Evolutionary conservation across 1,140 invertebrate species (phyloP).

Genomic region (Zeugodacus cucurbitae): DNA sequence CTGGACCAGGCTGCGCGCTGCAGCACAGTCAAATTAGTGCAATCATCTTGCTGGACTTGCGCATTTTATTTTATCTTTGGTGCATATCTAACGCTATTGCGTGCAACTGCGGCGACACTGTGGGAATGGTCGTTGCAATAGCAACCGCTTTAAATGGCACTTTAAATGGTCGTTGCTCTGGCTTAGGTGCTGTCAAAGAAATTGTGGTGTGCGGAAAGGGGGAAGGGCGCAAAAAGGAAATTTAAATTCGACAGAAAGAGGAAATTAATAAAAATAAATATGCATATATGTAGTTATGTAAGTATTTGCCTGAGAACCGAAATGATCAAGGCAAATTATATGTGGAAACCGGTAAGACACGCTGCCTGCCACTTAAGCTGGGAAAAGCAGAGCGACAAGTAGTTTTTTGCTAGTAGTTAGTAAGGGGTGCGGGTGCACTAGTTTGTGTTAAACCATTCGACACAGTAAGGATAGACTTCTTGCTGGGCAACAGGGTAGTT

Average conservation of each 20-base stretch:
- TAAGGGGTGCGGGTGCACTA: not conserved
- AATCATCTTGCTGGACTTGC: constrained; percentile 51
- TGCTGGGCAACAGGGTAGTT: not conserved
- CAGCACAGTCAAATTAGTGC: constrained; percentile 56
- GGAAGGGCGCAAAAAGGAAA: not conserved
- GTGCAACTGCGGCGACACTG: not conserved
- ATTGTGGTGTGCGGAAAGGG: not conserved
- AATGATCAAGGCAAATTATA: not conserved
- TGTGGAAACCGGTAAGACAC: not conserved
- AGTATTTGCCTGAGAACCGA: not conserved
- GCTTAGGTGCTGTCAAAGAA: not conserved
- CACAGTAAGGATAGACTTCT: not conserved
- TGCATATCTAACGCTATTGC: constrained; percentile 18
- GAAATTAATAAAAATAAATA: constrained; percentile 34
- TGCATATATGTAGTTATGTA: not conserved
- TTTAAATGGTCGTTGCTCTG: not conserved
- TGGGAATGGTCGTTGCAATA: not conserved
- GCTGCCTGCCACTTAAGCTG: not conserved
- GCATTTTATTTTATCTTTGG: constrained; percentile 26
- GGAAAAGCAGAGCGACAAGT: not conserved
- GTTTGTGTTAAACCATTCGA: not conserved
- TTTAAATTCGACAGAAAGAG: constrained; percentile 28
- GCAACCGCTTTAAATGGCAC: not conserved
- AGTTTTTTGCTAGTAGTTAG: not conserved
- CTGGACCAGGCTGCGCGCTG: not conserved